A percentile compares a stretch with the other conserved stretches of the same genome.
Conservation (phyloP, 2,113 vertebrate species). For the human region GRCh38 chr4:86000001-86000500, state of each 20-base stretch:
- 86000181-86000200: background rate
- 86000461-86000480: constrained; percentile 79
- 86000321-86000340: background rate
- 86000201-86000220: background rate
- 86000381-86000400: background rate
- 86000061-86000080: background rate
- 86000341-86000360: background rate
- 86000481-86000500: constrained; percentile 95
- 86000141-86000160: background rate
- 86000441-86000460: no score
- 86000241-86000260: background rate
- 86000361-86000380: background rate
- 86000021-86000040: background rate
- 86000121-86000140: background rate
- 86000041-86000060: background rate
- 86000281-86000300: background rate
- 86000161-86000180: background rate
- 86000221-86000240: background rate
- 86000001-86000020: background rate
- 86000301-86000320: background rate
- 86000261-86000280: background rate
- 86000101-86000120: background rate
- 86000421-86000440: background rate
- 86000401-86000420: background rate
- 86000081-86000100: background rate